A percentile compares a stretch with the other conserved stretches of the same genome.
Evolutionary conservation across 2,113 vertebrate species (phyloP).

Genomic region (Laticauda colubrina): DNA sequence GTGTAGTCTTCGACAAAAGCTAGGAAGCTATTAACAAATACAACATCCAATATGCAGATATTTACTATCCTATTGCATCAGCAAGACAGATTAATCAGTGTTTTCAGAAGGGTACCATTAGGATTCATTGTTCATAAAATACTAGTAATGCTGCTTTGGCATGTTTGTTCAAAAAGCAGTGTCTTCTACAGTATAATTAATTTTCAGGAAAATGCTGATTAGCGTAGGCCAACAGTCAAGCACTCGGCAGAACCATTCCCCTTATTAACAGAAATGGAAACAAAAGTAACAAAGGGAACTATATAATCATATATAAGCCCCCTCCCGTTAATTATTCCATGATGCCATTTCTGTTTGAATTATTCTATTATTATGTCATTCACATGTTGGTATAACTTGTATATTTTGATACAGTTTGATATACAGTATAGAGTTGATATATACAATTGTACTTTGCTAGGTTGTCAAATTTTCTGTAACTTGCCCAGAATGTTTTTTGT

Average conservation of each 20-base stretch:
- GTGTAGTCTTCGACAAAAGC: conserved; percentile 5
- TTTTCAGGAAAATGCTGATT: conserved; percentile 15
- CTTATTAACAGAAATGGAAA: neutral
- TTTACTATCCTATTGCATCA: neutral
- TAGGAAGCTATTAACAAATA: conserved; percentile 18
- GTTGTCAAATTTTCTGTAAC: neutral
- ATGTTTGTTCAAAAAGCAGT: conserved; percentile 20
- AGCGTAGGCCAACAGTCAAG: conserved; percentile 5
- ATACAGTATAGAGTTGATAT: neutral
- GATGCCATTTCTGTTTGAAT: neutral
- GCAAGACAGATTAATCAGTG: conserved; percentile 12
- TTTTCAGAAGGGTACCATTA: conserved; percentile 1
- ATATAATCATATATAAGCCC: conserved; percentile 19
- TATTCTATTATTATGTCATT: neutral
- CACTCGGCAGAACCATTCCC: neutral
- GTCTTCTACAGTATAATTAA: conserved; percentile 15
- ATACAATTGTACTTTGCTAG: neutral
- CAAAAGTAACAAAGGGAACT: neutral
- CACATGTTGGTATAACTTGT: neutral
- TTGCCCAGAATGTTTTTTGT: neutral
- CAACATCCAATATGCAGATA: neutral
- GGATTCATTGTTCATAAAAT: conserved; percentile 8
- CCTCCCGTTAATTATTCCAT: neutral
- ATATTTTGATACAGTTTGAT: neutral
- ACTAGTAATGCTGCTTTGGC: neutral